phyloP scores from a whole-genome alignment of 2,113 vertebrate species.

The Isurus oxyrinchus region DNA sequence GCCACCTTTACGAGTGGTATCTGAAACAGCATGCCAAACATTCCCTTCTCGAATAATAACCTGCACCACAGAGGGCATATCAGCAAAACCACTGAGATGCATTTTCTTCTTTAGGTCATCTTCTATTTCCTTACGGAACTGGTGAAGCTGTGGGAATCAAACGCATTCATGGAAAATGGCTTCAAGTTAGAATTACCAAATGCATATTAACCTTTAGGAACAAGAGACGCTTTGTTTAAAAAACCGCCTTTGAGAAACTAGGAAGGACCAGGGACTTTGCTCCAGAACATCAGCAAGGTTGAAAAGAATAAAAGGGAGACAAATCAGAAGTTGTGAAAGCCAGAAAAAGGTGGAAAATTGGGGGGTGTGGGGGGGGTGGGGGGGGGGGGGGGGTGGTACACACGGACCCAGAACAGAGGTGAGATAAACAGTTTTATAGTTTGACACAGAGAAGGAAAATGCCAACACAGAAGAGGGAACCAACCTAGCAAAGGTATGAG shows the following conservation, averaged over 20 bases:
- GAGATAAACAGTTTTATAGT: background rate
- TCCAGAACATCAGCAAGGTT: background rate
- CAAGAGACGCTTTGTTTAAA: background rate
- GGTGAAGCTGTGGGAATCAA: background rate
- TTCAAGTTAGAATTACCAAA: background rate
- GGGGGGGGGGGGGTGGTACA: too few species aligned
- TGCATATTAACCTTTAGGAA: background rate
- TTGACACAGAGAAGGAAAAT: background rate
- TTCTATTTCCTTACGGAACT: constrained; percentile 17
- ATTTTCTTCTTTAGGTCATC: background rate
- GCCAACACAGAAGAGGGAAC: background rate
- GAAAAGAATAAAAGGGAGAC: background rate
- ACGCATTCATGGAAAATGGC: background rate
- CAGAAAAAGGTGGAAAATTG: background rate
- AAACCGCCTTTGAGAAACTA: background rate
- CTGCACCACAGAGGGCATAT: constrained; percentile 54
- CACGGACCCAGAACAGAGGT: background rate
- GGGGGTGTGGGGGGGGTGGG: too few species aligned
- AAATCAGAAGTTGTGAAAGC: background rate
- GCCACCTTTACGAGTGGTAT: constrained; percentile 53
- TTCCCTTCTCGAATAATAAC: constrained; percentile 47
- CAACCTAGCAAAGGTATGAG: background rate
- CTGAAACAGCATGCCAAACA: constrained; percentile 47
- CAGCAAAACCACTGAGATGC: background rate
- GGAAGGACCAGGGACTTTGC: background rate